Evolutionary conservation across 2,113 vertebrate genomes (phyloP), one percentile per base, ranked within the genome.

Genomic region (Oncorhynchus mykiss): DNA sequence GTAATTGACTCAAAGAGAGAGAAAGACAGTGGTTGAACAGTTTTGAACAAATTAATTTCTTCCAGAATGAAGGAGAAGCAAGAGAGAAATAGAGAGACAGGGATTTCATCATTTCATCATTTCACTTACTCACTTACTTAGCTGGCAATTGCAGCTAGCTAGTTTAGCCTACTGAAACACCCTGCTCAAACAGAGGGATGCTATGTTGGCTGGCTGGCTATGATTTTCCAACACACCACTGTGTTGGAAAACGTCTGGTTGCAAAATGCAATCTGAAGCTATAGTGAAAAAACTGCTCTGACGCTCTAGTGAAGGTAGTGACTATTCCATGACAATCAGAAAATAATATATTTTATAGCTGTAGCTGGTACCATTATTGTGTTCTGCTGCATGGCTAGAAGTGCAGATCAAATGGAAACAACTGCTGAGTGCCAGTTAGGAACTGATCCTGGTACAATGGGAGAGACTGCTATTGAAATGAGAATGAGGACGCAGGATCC

Each of bases 361-460:
- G 73, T 68, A 18, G 3, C 16, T 73, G 80, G 78, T 48, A 83
- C 75, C 59, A 83, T 87, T 84, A 84, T 81, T 78, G 77, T 78
- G 18, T 34, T 57, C 25, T 45, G 80, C 79, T 76, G 71, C 67
- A 68, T 81, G 85, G 85, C 86, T 79, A 83, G 80, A 84, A 85
- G 81, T 86, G 87, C 82, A 82, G 83, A 84, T 89, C 82, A 86
- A 89, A 89, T 89, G 81, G 85, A 88, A 88, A 88, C 88, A 91
- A 90, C 88, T 88, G 90, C 82, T 91, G 80, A 66, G 80, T 86
- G 89, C 80, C 86, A 87, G 84, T 83, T 86, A 80, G 72, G 72
- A 87, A 90, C 81, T 87, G 80, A 87, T 86, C 81, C 72, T 39
- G 74, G 74, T 80, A 86, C 85, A 85, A 80, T 77, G 77, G 84